Conservation (phyloP, 2,797 vertebrate species). For the Danio choprae region DNA sequence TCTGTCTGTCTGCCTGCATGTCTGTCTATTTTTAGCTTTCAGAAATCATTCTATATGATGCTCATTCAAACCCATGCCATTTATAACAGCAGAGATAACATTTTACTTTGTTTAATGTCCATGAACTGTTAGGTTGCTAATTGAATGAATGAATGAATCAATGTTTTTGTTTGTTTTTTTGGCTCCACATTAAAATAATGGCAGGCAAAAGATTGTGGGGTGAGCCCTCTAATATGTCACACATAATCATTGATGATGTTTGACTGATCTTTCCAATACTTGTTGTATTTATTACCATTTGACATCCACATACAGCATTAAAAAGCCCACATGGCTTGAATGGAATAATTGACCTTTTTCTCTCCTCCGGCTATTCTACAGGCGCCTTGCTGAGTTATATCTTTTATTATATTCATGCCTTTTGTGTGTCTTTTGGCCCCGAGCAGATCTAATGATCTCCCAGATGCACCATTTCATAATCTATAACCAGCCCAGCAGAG, state of each 20-base stretch:
- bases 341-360: slow-evolving; percentile 48
- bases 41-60: background rate
- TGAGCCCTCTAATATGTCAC: slow-evolving; percentile 11
- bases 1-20: too few species aligned
- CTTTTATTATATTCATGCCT: slow-evolving; percentile 54
- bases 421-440: slow-evolving; percentile 47
- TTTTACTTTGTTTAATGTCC: background rate
- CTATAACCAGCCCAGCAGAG: slow-evolving; percentile 47
- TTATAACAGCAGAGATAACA: too few species aligned
- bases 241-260: slow-evolving; percentile 15
- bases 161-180: background rate
- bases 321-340: slow-evolving; percentile 18
- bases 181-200: background rate
- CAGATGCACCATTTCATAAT: slow-evolving; percentile 61
- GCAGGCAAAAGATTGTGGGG: background rate
- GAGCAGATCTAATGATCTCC: slow-evolving; percentile 61
- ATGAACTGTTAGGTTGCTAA: background rate
- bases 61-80: background rate
- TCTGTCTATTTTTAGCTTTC: background rate
- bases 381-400: slow-evolving; percentile 49
- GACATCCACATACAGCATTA: slow-evolving; percentile 1
- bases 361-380: slow-evolving; percentile 41
- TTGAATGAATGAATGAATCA: too few species aligned
- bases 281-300: slow-evolving; percentile 30
- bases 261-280: slow-evolving; percentile 38